Evolutionary conservation across 2,113 vertebrate species (phyloP).

Genomic region (Podarcis cretensis): DNA sequence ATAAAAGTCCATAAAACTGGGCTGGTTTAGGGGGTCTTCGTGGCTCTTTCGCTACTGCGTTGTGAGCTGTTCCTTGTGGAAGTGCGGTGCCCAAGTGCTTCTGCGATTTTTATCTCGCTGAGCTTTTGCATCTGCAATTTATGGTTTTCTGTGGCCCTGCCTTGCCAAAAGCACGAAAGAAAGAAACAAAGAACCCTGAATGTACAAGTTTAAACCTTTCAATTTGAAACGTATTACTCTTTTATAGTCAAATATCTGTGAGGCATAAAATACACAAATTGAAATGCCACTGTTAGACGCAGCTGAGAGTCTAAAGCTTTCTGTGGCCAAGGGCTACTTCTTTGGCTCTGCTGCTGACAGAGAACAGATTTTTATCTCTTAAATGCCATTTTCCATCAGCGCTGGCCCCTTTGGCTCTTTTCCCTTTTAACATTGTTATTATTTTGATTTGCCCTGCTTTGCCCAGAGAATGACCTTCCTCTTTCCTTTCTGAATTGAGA

Average conservation of each 20-base stretch:
- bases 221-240: slow-evolving; percentile 72
- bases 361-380: slow-evolving; percentile 60
- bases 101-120: slow-evolving; percentile 35
- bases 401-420: slow-evolving; percentile 40
- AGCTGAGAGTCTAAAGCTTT: slow-evolving; percentile 54
- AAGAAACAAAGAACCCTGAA: slow-evolving; percentile 6
- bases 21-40: background rate
- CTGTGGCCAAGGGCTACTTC: slow-evolving; percentile 57
- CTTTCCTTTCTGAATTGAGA: slow-evolving; percentile 2
- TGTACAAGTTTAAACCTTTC: slow-evolving; percentile 67
- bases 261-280: slow-evolving; percentile 70
- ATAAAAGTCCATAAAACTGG: slow-evolving; percentile 11
- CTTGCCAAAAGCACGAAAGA: slow-evolving; percentile 58
- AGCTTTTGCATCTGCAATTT: slow-evolving; percentile 67
- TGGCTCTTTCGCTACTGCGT: rapidly evolving
- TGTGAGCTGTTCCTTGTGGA: slow-evolving; percentile 25
- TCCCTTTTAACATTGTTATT: slow-evolving; percentile 34
- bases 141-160: slow-evolving; percentile 59
- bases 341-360: slow-evolving; percentile 43
- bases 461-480: slow-evolving; percentile 43
- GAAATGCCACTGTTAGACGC: slow-evolving; percentile 68
- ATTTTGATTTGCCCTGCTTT: slow-evolving; percentile 55
- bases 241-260: slow-evolving; percentile 71
- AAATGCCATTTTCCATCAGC: slow-evolving; percentile 61
- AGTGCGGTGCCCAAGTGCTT: slow-evolving; percentile 22